These are phyloP conservation scores for Acanthosepion esculentum DNA, from an alignment of 2,888 invertebrate genomes.

Conservation along the genomic window DNA sequence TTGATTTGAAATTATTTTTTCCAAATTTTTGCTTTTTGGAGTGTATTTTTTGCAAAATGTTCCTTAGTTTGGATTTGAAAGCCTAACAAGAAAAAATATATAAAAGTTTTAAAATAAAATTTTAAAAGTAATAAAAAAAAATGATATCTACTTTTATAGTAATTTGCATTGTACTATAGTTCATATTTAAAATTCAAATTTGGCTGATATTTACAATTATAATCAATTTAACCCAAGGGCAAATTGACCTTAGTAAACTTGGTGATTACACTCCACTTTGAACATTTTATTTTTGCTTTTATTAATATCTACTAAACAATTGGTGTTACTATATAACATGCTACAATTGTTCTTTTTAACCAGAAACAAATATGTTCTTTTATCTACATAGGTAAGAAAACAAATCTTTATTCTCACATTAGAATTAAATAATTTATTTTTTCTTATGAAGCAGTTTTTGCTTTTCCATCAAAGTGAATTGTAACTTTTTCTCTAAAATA, in stretches of 20 bases:
- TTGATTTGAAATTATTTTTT: not conserved
- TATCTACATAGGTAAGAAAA: not conserved
- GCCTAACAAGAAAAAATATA: not conserved
- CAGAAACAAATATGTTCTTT: not conserved
- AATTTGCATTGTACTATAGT: not conserved
- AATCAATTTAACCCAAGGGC: not conserved
- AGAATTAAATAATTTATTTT: not conserved
- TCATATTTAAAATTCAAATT: not conserved
- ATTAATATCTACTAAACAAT: not conserved
- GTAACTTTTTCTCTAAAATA: not conserved
- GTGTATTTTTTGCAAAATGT: no score
- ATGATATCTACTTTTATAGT: not conserved
- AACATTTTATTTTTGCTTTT: not conserved
- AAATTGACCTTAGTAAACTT: not conserved
- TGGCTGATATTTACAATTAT: not conserved
- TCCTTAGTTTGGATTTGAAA: not conserved
- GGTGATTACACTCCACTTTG: not conserved
- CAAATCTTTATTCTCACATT: not conserved
- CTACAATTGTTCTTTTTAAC: not conserved
- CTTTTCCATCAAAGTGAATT: not conserved
- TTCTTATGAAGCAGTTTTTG: not conserved
- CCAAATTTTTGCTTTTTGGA: no score
- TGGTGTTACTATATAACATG: not conserved
- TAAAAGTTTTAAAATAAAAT: not conserved
- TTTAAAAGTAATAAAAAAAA: not conserved